Conservation (phyloP, 2,797 vertebrate genomes). For the Thaleichthys pacificus region DNA sequence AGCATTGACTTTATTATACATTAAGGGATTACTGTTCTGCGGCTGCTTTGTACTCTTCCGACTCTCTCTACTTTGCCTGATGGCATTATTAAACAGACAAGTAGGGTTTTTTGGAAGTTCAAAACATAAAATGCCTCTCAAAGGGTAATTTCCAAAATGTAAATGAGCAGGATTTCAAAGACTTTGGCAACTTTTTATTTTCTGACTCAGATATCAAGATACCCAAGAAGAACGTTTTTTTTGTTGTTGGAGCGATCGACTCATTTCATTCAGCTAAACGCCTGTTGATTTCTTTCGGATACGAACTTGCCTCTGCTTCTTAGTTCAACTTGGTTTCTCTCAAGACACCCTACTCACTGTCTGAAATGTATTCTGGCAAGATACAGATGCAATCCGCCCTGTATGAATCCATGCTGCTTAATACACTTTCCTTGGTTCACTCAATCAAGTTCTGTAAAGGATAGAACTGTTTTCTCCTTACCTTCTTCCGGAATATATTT, state of each 20-base stretch:
- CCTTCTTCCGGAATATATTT: background rate
- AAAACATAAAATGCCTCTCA: slow-evolving; percentile 45
- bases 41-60: slow-evolving; percentile 51
- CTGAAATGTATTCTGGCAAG: background rate
- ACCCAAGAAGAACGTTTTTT: slow-evolving; percentile 3
- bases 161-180: slow-evolving; percentile 59
- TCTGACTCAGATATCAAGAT: slow-evolving; percentile 30
- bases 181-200: slow-evolving; percentile 20
- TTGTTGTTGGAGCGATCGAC: background rate
- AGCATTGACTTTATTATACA: slow-evolving; percentile 45
- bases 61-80: slow-evolving; percentile 24
- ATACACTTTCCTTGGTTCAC: background rate
- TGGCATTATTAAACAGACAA: slow-evolving; percentile 44
- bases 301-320: slow-evolving; percentile 1
- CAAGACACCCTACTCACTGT: background rate
- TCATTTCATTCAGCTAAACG: background rate
- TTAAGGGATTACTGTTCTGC: slow-evolving; percentile 45
- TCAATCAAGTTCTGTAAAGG: no score
- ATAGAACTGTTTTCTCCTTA: background rate
- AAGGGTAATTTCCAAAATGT: slow-evolving; percentile 59
- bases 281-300: slow-evolving; percentile 18
- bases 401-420: background rate
- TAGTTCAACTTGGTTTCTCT: background rate
- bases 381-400: background rate
- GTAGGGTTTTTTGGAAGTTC: slow-evolving; percentile 53